Evolutionary conservation across 2,113 vertebrate genomes (phyloP).

Genomic region (Macaca mulatta): DNA sequence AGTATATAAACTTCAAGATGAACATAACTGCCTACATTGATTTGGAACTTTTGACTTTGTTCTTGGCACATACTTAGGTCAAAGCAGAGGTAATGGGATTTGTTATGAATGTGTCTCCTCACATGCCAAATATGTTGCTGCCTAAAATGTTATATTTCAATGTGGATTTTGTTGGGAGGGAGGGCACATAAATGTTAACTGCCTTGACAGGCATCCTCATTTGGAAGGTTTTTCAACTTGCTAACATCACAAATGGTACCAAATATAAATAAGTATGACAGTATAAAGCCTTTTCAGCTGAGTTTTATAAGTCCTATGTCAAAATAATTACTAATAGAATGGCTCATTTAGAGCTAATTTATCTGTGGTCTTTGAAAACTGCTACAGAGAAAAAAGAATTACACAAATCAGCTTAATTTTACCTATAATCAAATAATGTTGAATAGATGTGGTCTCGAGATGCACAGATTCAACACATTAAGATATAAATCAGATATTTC

Average conservation of each 20-base stretch:
- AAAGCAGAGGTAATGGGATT: neutral
- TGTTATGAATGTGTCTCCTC: neutral
- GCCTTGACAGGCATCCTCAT: neutral
- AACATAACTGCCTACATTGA: neutral
- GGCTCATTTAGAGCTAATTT: neutral
- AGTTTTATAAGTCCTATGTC: neutral
- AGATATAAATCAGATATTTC: neutral
- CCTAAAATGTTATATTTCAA: slow-evolving; percentile 10
- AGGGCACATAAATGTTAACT: neutral
- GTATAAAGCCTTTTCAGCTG: neutral
- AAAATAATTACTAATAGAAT: neutral
- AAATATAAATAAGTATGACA: neutral
- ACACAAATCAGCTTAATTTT: neutral
- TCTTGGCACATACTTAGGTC: neutral
- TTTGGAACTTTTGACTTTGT: slow-evolving; percentile 3
- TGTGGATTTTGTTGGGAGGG: neutral
- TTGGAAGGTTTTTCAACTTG: slow-evolving; percentile 19
- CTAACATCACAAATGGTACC: slow-evolving; percentile 8
- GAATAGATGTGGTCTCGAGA: neutral
- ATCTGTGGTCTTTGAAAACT: slow-evolving; percentile 29
- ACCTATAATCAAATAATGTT: slow-evolving; percentile 1
- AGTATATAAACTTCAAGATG: neutral
- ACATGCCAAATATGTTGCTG: neutral
- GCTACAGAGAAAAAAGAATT: neutral
- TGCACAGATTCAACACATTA: neutral